Evolutionary conservation across 1,140 invertebrate genomes (phyloP).

Genomic region (Lordiphosa stackelbergi): DNA sequence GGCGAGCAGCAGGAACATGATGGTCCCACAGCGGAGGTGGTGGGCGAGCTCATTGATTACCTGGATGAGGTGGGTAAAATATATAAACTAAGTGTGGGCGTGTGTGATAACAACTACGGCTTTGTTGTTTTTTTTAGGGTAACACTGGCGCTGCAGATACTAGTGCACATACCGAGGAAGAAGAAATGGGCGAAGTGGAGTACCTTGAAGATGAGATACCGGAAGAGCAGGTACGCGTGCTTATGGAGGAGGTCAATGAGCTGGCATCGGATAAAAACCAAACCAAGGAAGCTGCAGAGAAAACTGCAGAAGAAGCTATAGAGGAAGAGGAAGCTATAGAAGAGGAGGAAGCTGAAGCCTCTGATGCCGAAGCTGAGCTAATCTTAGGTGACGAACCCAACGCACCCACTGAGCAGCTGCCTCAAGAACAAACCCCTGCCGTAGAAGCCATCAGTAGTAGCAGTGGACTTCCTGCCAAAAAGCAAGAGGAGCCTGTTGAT

Average conservation of each 20-base stretch:
- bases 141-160: conserved; percentile 1
- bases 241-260: not conserved
- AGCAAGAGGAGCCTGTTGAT: conserved; percentile 59
- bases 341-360: conserved; percentile 23
- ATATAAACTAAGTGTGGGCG: not conserved
- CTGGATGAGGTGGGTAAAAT: conserved; percentile 16
- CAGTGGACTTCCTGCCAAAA: conserved; percentile 11
- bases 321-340: conserved; percentile 14
- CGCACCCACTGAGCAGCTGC: not conserved
- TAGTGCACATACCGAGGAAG: conserved; percentile 8
- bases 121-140: conserved; percentile 28
- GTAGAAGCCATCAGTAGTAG: conserved; percentile 4
- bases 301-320: not conserved
- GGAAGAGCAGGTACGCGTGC: conserved; percentile 21
- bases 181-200: conserved; percentile 47
- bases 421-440: not conserved
- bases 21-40: conserved; percentile 10
- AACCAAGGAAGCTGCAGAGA: conserved; percentile 10
- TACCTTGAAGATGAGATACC: conserved; percentile 50
- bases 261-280: conserved; percentile 17
- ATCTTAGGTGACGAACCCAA: conserved; percentile 53
- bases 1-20: conserved; percentile 24
- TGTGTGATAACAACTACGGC: not conserved
- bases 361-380: conserved; percentile 40
- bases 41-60: conserved; percentile 39